phyloP scores from a whole-genome alignment of 2,888 invertebrate species.

The Glomeris marginata region DNA sequence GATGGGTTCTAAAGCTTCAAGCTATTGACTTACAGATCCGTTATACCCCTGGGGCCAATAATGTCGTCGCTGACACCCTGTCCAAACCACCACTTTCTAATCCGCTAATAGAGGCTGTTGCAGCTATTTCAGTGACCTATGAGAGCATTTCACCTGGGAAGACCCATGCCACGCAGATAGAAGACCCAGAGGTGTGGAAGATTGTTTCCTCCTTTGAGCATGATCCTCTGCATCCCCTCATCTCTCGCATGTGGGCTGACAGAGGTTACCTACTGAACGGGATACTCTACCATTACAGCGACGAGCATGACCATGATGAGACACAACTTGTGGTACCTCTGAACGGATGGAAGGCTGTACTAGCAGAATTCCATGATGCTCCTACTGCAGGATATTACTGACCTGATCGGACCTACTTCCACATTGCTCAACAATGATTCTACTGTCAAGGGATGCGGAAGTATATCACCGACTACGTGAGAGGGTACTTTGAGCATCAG shows the following conservation, averaged over 20 bases:
- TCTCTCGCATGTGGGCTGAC: not conserved
- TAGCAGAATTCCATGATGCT: conserved; percentile 13
- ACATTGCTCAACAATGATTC: not conserved
- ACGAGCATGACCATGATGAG: not conserved
- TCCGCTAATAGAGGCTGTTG: not conserved
- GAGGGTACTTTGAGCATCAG: not conserved
- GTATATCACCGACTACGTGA: not conserved
- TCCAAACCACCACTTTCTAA: not conserved
- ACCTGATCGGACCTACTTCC: not conserved
- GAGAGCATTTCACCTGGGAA: not conserved
- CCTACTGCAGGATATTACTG: conserved; percentile 8
- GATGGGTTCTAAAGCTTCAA: not conserved
- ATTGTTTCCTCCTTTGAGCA: not conserved
- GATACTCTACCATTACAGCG: not conserved
- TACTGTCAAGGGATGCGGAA: not conserved
- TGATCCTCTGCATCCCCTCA: not conserved
- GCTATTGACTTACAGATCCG: not conserved
- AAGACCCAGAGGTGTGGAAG: not conserved
- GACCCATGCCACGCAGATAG: not conserved
- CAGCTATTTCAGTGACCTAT: not conserved
- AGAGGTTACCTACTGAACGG: not conserved
- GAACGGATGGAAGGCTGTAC: conserved; percentile 3
- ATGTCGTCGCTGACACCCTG: not conserved
- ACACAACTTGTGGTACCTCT: conserved; percentile 1
- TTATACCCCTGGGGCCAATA: not conserved